Evolutionary conservation across 2,888 invertebrate species (phyloP).

Genomic region (Acleris sparsana): DNA sequence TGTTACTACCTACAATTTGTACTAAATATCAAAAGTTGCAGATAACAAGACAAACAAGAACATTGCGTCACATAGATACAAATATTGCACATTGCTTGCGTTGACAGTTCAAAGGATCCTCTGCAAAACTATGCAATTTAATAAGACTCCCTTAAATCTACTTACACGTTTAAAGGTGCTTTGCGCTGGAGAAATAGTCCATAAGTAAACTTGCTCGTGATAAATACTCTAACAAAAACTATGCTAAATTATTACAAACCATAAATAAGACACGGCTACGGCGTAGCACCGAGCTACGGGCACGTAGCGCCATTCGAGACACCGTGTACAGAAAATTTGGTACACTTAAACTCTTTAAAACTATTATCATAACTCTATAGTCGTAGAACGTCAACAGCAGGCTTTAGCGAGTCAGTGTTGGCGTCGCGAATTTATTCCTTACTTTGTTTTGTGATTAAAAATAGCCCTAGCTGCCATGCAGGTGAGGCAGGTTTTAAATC

Average conservation of each 20-base stretch:
- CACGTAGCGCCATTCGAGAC: conserved; percentile 61
- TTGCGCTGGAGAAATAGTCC: conserved; percentile 27
- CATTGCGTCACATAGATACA: too few species aligned
- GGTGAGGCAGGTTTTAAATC: too few species aligned
- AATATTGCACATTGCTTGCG: neutral
- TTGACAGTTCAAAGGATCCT: neutral
- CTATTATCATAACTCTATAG: conserved; percentile 78
- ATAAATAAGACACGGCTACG: conserved; percentile 71
- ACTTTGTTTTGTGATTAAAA: conserved; percentile 12
- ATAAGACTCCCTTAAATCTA: conserved; percentile 7
- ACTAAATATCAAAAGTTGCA: too few species aligned
- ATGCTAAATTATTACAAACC: conserved; percentile 64
- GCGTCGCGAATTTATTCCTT: conserved; percentile 30
- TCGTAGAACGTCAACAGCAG: conserved; percentile 72
- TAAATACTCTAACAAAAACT: conserved; percentile 61
- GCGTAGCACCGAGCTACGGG: conserved; percentile 48
- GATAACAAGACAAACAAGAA: too few species aligned
- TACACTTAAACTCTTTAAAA: conserved; percentile 76
- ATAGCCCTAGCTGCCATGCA: conserved; percentile 2
- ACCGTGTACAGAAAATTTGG: conserved; percentile 66
- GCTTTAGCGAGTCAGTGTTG: conserved; percentile 49
- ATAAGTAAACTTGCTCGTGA: conserved; percentile 42
- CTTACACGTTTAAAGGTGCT: conserved; percentile 27
- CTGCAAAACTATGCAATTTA: neutral
- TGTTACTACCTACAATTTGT: too few species aligned